A percentile compares a stretch with the other conserved stretches of the same genome.
Conservation (phyloP, 2,888 invertebrate species). For the Mesorhabditis sp. region DNA sequence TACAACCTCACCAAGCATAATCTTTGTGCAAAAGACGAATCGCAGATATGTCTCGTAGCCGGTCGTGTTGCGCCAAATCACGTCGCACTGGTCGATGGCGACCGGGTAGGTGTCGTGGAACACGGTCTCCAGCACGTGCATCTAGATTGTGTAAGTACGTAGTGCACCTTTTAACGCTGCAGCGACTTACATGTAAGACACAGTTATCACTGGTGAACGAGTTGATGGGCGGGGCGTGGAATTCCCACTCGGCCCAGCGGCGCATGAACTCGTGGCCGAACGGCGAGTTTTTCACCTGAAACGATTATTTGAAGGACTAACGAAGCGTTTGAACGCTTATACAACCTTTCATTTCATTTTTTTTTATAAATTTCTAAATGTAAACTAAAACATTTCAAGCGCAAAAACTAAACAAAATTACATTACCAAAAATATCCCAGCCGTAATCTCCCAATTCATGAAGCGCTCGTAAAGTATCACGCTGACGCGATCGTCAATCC, state of each 20-base stretch:
- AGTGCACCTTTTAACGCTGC: not conserved
- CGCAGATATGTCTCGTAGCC: conserved; percentile 10
- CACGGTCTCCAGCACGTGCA: not conserved
- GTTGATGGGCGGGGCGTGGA: not conserved
- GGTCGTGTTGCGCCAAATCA: conserved; percentile 1
- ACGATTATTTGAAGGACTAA: no score
- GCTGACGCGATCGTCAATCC: conserved; percentile 1
- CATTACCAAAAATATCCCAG: conserved; percentile 8
- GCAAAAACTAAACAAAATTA: no score
- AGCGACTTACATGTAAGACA: not conserved
- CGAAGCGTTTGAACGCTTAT: no score
- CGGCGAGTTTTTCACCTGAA: conserved; percentile 6
- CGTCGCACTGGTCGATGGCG: not conserved
- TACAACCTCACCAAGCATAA: not conserved
- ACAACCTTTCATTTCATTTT: not conserved
- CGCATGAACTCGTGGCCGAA: not conserved
- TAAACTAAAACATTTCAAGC: no score
- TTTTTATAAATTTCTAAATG: not conserved
- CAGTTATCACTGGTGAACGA: not conserved
- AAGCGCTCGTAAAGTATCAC: conserved; percentile 10
- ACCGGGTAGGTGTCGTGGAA: not conserved
- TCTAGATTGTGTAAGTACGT: not conserved
- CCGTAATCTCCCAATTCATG: conserved; percentile 2
- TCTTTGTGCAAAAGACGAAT: conserved; percentile 3
- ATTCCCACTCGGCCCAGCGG: conserved; percentile 3